Base-by-base conservation (phyloP, 1,140 invertebrate species). In the Drepana arcuata region DNA sequence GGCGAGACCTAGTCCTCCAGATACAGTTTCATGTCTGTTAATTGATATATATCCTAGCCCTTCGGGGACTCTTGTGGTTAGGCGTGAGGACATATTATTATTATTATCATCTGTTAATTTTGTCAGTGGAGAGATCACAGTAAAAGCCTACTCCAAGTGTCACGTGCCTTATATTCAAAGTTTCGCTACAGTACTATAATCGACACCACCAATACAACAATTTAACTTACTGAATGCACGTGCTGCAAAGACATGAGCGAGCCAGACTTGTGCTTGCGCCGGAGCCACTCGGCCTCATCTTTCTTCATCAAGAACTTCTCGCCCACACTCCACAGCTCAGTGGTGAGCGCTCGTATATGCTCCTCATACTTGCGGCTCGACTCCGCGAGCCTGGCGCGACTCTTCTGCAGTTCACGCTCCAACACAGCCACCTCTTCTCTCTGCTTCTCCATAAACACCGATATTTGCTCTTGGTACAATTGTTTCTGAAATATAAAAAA, bases 231-330 rank as follows among this genome's bases (percentile, higher is more conserved):
- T 33, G 78, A 78, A 44, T 75, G 71, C 10, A 75, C 61, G 31
- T 78, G 74, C 21, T 82, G 78, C 27, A 82, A 38, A 0, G 78
- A 82, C 69, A 79, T 78, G 4, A 82, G 60, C 2, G 74, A 79
- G 0, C 61, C 71, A 3, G 63, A 71, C 5, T 41, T 49, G 13
- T 69, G 68, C 14, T 64, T 66, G 41, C 60, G 62, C 29, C 67
- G 58, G 40, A 80, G 43, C 68, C 69, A 78, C 4, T 87, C 77
- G 2, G 87, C 87, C 41, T 88, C 83, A 35, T 87, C 84, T 31
- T 83, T 84, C 54, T 86, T 83, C 40, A 80, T 70, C 2, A 88
- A 59, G 23, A 87, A 78, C 43, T 86, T 88, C 48, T 89, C 87
- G 1, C 87, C 86, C 0, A 88, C 75, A 14, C 72, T 83, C 88